Percentiles rank a stretch among this genome's conserved stretches.
Conservation (phyloP, 2,113 vertebrate species). For the Nycticorax nycticorax region DNA sequence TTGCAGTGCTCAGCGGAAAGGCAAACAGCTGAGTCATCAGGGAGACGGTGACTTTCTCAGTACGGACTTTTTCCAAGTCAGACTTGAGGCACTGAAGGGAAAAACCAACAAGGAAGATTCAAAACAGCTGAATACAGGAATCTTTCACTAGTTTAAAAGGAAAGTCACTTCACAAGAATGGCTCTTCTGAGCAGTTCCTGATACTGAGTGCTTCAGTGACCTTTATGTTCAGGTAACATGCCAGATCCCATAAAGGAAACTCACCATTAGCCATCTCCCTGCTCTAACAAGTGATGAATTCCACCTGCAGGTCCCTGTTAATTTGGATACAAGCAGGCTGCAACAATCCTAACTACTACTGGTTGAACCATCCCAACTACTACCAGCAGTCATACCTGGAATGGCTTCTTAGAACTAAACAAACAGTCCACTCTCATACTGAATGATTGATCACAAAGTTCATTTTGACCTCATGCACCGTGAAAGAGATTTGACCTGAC, state of each 20-base stretch:
- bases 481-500: neutral
- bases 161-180: neutral
- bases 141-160: neutral
- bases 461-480: neutral
- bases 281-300: neutral
- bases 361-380: neutral
- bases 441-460: neutral
- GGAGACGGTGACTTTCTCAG: neutral
- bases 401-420: neutral
- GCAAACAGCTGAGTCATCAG: neutral
- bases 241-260: neutral
- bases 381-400: neutral
- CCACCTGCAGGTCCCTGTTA: neutral
- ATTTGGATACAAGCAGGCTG: neutral
- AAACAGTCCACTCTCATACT: neutral
- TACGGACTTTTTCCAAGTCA: neutral
- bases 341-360: neutral
- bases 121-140: neutral
- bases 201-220: neutral
- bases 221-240: neutral
- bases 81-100: neutral
- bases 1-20: neutral
- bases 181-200: neutral
- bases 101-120: neutral
- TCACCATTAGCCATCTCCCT: neutral